phyloP scores from a whole-genome alignment of 2,113 vertebrate species.

The Actinemys pallida region DNA sequence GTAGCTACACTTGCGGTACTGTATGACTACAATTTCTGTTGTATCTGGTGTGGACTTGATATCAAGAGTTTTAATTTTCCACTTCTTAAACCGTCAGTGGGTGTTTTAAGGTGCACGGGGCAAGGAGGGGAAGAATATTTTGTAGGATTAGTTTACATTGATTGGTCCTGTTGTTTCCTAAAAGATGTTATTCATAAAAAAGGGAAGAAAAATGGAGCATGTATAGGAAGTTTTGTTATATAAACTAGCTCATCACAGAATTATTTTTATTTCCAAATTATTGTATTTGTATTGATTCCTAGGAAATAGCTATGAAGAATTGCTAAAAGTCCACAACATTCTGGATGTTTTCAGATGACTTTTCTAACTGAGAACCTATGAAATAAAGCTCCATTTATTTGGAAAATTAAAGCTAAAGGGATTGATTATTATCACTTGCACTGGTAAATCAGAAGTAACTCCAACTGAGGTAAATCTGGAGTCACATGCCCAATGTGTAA shows the following conservation, averaged over 20 bases:
- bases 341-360: constrained; percentile 44
- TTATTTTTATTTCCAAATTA: constrained; percentile 13
- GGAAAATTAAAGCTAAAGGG: constrained; percentile 35
- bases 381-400: not conserved
- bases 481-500: not conserved
- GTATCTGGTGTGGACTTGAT: constrained; percentile 27
- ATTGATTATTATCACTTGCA: not conserved
- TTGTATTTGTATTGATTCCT: constrained; percentile 5
- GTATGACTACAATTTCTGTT: constrained; percentile 61
- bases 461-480: not conserved
- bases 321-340: constrained; percentile 4
- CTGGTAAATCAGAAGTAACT: not conserved
- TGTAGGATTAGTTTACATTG: not conserved
- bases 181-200: constrained; percentile 12
- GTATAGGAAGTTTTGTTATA: not conserved
- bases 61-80: constrained; percentile 40
- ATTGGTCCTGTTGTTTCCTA: not conserved
- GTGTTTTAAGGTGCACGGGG: not conserved
- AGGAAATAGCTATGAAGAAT: not conserved
- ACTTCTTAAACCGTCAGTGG: constrained; percentile 17
- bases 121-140: rapidly evolving
- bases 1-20: constrained; percentile 65
- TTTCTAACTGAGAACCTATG: constrained; percentile 23
- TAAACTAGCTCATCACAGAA: not conserved
- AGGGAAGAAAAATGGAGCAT: not conserved